These are phyloP conservation scores for Chromis chromis DNA, from an alignment of 2,797 vertebrate species.

Conservation along the genomic window DNA sequence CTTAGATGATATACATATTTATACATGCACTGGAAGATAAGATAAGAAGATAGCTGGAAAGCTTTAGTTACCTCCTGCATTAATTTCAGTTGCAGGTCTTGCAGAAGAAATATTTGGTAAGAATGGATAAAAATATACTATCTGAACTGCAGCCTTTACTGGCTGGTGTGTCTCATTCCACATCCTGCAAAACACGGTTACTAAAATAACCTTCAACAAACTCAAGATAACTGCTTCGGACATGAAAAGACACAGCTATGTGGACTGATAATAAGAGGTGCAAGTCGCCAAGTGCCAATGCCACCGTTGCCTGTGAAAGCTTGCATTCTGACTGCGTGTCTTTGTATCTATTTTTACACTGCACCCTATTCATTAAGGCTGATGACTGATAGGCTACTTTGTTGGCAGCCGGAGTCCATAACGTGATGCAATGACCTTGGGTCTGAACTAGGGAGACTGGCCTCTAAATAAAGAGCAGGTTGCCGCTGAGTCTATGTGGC, in stretches of 20 bases:
- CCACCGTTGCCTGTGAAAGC: conserved; percentile 67
- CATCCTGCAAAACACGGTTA: conserved; percentile 19
- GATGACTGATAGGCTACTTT: conserved; percentile 82
- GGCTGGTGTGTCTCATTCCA: conserved; percentile 22
- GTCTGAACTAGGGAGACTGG: conserved; percentile 63
- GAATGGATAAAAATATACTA: background rate
- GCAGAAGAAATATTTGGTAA: background rate
- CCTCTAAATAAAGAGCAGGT: conserved; percentile 79
- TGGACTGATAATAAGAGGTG: conserved; percentile 68
- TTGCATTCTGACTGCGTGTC: conserved; percentile 68
- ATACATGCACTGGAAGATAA: background rate
- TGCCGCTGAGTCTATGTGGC: conserved; percentile 45
- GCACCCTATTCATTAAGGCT: conserved; percentile 78
- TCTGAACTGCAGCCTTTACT: background rate
- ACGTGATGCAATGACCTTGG: conserved; percentile 82
- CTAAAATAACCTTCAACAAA: conserved; percentile 59
- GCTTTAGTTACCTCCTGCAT: background rate
- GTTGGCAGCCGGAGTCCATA: conserved; percentile 74
- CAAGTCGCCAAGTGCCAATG: conserved; percentile 64
- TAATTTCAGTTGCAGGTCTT: background rate
- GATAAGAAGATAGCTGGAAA: background rate
- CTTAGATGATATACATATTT: background rate
- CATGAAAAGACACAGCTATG: conserved; percentile 57
- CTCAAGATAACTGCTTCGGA: conserved; percentile 56
- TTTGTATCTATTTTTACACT: conserved; percentile 80